phyloP scores from a whole-genome alignment of 2,888 invertebrate species.

The Octonoba sinensis region DNA sequence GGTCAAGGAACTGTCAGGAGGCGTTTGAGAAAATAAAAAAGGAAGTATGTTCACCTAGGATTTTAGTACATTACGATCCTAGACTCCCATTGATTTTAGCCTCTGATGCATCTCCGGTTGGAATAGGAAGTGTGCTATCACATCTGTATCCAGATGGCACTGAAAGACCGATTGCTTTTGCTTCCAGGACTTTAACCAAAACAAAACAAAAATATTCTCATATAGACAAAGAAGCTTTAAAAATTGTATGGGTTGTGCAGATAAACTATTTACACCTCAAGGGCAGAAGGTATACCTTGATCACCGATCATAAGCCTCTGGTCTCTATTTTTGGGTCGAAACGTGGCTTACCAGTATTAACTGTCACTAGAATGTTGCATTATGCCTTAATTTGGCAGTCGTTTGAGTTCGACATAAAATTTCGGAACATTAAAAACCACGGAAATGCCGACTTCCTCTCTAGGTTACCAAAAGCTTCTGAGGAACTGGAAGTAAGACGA shows the following conservation, averaged over 20 bases:
- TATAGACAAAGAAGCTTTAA: background rate
- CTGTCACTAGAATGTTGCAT: background rate
- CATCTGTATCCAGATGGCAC: slow-evolving; percentile 9
- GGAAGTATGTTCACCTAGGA: background rate
- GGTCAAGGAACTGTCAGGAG: too few relatives aligned
- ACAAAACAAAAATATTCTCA: background rate
- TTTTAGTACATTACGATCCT: background rate
- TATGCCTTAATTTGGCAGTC: slow-evolving; percentile 5
- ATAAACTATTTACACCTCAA: background rate
- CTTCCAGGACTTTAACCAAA: background rate
- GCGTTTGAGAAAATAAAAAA: slow-evolving; percentile 1
- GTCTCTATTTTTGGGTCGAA: slow-evolving; percentile 3
- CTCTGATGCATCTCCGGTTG: background rate
- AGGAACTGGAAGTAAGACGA: too few relatives aligned
- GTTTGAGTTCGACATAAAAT: background rate
- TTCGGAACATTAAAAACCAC: too few relatives aligned
- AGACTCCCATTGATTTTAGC: background rate
- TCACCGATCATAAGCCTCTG: background rate
- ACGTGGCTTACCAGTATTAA: too few relatives aligned
- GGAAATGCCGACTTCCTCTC: too few relatives aligned
- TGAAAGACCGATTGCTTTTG: background rate
- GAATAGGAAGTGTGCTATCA: background rate
- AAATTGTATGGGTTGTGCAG: background rate
- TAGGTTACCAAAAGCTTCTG: too few relatives aligned
- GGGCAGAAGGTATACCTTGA: background rate